Conservation (phyloP, 2,113 vertebrate genomes). For the Sarotherodon lohbergeri region DNA sequence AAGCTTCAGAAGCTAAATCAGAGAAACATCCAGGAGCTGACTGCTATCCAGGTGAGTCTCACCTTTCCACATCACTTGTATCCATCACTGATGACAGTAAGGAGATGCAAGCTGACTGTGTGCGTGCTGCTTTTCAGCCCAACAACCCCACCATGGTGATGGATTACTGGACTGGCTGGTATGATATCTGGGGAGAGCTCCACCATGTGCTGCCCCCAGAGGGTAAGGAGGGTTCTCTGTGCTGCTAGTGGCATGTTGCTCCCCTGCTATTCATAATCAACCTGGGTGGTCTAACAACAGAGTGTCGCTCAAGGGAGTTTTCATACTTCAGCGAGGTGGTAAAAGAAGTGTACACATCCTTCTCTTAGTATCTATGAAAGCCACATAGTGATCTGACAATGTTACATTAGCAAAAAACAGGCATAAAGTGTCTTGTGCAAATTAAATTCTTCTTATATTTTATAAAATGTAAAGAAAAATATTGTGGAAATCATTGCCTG, state of each 20-base stretch:
- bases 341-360: not conserved
- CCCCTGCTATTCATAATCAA: not conserved
- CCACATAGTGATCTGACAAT: not conserved
- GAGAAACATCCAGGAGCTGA: conserved; percentile 71
- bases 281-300: not conserved
- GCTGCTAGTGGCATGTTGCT: not conserved
- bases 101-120: not conserved
- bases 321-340: not conserved
- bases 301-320: not conserved
- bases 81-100: not conserved
- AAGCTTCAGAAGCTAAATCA: conserved; percentile 84
- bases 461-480: not conserved
- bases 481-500: not conserved
- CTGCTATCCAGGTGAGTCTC: conserved; percentile 70
- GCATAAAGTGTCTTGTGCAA: rapidly evolving
- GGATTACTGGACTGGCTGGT: conserved; percentile 91
- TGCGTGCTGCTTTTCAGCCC: conserved; percentile 60
- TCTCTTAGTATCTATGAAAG: rapidly evolving
- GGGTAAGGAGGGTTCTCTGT: conserved; percentile 65
- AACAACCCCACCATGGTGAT: conserved; percentile 85
- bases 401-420: not conserved
- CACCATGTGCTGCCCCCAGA: conserved; percentile 86
- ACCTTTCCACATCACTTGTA: not conserved
- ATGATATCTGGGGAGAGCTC: conserved; percentile 88
- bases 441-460: not conserved